phyloP scores from a whole-genome alignment of 2,888 invertebrate genomes.

The Chrysopilus asiliformis region DNA sequence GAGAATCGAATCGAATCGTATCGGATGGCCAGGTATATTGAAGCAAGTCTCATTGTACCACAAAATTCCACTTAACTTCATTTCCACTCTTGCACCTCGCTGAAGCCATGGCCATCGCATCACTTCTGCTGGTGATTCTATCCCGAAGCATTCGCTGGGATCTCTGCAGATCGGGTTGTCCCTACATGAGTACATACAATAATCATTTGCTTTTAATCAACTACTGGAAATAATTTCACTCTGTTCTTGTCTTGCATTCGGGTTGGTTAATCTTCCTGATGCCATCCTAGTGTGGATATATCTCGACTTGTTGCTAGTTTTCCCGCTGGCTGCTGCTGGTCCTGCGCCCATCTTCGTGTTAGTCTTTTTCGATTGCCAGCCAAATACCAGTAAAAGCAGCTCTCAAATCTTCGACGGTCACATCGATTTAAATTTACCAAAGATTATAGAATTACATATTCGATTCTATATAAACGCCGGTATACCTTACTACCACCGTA shows the following conservation, averaged over 20 bases:
- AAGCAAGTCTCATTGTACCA: no score
- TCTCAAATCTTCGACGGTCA: no score
- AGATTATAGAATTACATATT: no score
- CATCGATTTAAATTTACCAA: no score
- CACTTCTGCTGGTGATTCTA: not conserved
- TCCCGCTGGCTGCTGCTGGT: constrained; percentile 8
- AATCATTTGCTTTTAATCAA: constrained; percentile 21
- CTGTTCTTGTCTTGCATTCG: constrained; percentile 7
- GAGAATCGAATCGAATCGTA: no score
- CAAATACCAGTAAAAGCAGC: no score
- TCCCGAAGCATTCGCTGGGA: not conserved
- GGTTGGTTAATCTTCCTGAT: not conserved
- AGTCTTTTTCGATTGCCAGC: no score
- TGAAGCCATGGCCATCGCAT: not conserved
- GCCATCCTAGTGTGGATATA: not conserved
- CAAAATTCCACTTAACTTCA: not conserved
- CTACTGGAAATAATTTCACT: constrained; percentile 20
- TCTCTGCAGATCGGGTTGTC: constrained; percentile 4
- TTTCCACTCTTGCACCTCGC: not conserved
- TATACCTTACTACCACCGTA: no score
- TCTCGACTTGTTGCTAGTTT: not conserved
- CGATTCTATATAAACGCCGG: no score
- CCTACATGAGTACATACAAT: constrained; percentile 17
- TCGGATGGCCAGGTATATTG: no score
- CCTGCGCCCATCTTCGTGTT: no score